A percentile compares a stretch with the other conserved stretches of the same genome.
Conservation (phyloP, 2,797 vertebrate species). For the Poecile montanus region DNA sequence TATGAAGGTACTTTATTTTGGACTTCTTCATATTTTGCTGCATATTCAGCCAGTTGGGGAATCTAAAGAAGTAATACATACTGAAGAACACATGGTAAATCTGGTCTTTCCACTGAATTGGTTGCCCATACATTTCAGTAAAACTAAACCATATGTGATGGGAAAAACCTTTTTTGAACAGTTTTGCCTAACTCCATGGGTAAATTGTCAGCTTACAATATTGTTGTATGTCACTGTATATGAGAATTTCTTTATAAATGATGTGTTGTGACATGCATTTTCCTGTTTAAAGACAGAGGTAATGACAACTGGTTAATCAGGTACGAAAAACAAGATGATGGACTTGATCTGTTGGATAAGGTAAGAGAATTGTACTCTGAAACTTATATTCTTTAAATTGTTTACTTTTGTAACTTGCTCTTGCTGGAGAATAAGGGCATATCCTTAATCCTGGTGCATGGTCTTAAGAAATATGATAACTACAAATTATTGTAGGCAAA, state of each 20-base stretch:
- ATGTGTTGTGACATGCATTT: background rate
- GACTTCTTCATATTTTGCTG: background rate
- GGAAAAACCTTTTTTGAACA: background rate
- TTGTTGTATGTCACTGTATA: background rate
- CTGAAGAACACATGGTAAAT: background rate
- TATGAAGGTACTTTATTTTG: background rate
- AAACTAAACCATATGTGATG: background rate
- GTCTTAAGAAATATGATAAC: background rate
- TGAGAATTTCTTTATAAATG: background rate
- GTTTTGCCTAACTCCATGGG: background rate
- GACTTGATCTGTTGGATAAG: conserved; percentile 74
- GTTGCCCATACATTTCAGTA: background rate
- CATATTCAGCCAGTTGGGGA: background rate
- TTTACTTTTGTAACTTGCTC: background rate
- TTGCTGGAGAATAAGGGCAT: background rate
- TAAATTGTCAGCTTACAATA: background rate
- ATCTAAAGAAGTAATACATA: background rate
- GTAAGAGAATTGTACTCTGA: conserved; percentile 67
- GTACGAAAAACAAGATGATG: conserved; percentile 86
- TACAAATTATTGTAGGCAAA: background rate
- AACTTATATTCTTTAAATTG: background rate
- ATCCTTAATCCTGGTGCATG: background rate
- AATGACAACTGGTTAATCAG: conserved; percentile 98
- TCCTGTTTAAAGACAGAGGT: conserved; percentile 86
- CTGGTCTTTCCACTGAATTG: background rate